Evolutionary conservation across 2,113 vertebrate species (phyloP).

Genomic region (Callaeas wilsoni): DNA sequence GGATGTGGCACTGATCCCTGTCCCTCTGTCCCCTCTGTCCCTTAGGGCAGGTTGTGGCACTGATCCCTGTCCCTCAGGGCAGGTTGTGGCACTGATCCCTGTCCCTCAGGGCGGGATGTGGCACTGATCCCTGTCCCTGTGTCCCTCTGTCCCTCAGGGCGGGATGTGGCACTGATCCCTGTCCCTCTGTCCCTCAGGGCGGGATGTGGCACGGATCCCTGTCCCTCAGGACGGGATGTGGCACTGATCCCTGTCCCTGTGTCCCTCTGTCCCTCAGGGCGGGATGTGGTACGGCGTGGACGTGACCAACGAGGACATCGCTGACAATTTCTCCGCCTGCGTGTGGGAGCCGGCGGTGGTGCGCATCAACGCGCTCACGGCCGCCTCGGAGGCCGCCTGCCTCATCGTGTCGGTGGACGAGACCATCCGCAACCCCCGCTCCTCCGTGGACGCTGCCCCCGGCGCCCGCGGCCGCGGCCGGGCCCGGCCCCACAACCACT

Average conservation of each 20-base stretch:
- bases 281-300: slow-evolving; percentile 94
- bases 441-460: slow-evolving; percentile 70
- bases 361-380: slow-evolving; percentile 90
- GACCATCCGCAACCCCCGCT: slow-evolving; percentile 94
- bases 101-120: not conserved
- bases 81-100: not conserved
- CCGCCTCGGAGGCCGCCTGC: slow-evolving; percentile 91
- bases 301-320: slow-evolving; percentile 92
- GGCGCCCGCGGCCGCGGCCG: slow-evolving; percentile 75
- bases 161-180: slow-evolving; percentile 75
- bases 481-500: slow-evolving; percentile 80
- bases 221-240: slow-evolving; percentile 82
- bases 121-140: not conserved
- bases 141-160: slow-evolving; percentile 63
- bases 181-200: not conserved
- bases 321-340: slow-evolving; percentile 86
- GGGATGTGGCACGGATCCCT: not conserved
- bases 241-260: not conserved
- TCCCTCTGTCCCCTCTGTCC: not conserved
- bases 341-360: slow-evolving; percentile 95
- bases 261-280: slow-evolving; percentile 62
- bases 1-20: not conserved
- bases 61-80: not conserved
- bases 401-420: slow-evolving; percentile 94
- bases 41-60: not conserved